A percentile compares a stretch with the other conserved stretches of the same genome.
Conservation (phyloP, 2,888 invertebrate species). For the Patella depressa region DNA sequence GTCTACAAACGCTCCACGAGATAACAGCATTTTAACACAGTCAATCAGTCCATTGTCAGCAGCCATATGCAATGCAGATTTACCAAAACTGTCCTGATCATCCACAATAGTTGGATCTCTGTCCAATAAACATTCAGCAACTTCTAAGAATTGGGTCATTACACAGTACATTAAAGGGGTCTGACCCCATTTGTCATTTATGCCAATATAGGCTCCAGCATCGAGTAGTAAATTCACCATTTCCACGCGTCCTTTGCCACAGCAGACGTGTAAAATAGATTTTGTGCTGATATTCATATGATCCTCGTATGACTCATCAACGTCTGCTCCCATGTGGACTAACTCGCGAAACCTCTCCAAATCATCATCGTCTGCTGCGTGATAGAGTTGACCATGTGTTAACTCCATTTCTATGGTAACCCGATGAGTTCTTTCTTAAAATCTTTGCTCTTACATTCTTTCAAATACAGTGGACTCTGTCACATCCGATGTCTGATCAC, state of each 20-base stretch:
- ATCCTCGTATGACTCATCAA: slow-evolving; percentile 56
- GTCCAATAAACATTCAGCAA: slow-evolving; percentile 49
- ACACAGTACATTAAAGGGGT: slow-evolving; percentile 62
- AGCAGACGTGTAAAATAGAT: slow-evolving; percentile 60
- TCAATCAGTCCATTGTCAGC: slow-evolving; percentile 45
- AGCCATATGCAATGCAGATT: slow-evolving; percentile 52
- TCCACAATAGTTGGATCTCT: slow-evolving; percentile 35
- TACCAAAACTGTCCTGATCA: slow-evolving; percentile 46
- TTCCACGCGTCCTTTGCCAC: slow-evolving; percentile 59
- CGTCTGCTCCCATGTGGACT: slow-evolving; percentile 48
- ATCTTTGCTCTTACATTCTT: no score
- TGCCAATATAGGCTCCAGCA: slow-evolving; percentile 49
- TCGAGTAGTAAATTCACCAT: slow-evolving; percentile 55
- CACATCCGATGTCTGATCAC: no score
- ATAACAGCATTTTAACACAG: slow-evolving; percentile 43
- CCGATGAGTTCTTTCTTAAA: no score
- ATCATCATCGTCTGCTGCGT: slow-evolving; percentile 42
- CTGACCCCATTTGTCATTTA: slow-evolving; percentile 62
- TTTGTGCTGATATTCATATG: slow-evolving; percentile 55
- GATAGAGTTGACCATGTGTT: slow-evolving; percentile 34
- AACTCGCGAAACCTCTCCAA: slow-evolving; percentile 34
- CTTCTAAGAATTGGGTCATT: slow-evolving; percentile 46
- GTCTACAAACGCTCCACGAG: slow-evolving; percentile 45
- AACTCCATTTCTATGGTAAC: slow-evolving; percentile 2
- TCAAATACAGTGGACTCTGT: no score